Evolutionary conservation across 1,140 invertebrate species (phyloP).

Genomic region (Chionoecetes opilio): DNA sequence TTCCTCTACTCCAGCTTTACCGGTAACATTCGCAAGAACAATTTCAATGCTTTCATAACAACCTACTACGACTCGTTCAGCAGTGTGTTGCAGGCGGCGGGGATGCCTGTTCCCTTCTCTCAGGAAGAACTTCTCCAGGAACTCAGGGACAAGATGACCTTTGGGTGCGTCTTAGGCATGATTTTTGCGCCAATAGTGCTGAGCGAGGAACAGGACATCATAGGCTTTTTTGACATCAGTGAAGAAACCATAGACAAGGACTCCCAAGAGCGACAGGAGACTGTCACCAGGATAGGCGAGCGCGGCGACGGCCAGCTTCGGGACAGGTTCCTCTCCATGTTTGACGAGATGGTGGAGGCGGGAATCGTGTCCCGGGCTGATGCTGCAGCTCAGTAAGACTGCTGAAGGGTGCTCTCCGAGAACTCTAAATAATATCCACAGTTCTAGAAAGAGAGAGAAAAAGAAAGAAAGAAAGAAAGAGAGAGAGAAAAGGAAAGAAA

Average conservation of each 20-base stretch:
- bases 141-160: not conserved
- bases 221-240: not conserved
- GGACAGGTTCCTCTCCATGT: not conserved
- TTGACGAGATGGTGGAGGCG: slow-evolving; percentile 48
- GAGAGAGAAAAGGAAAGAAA: no score
- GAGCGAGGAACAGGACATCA: not conserved
- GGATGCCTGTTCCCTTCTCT: slow-evolving; percentile 35
- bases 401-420: no score
- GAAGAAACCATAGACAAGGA: not conserved
- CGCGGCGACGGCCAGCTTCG: not conserved
- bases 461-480: no score
- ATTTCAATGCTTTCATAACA: slow-evolving; percentile 44
- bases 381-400: not conserved
- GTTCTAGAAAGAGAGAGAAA: no score
- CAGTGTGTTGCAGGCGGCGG: not conserved
- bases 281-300: not conserved
- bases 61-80: slow-evolving; percentile 64
- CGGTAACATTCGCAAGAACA: slow-evolving; percentile 32
- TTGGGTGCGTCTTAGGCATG: not conserved
- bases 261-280: not conserved
- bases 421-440: no score
- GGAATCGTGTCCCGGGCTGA: not conserved
- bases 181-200: not conserved
- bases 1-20: slow-evolving; percentile 67
- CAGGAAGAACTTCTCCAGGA: slow-evolving; percentile 53